Conservation (phyloP, 2,113 vertebrate genomes). For the Microtus richardsoni region DNA sequence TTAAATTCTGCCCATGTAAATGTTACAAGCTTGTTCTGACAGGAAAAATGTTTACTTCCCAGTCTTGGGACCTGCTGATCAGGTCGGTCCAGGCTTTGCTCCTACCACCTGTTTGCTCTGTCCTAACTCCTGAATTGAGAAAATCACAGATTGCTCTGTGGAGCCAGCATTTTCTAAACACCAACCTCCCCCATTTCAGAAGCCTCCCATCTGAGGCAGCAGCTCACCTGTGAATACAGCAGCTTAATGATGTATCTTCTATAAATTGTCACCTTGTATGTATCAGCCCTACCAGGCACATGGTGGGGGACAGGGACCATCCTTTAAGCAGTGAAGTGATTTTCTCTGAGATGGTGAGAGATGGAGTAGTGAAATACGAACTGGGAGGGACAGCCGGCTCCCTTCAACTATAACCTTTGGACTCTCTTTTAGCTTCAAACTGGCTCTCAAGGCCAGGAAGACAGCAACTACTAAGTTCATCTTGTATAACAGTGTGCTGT, state of each 20-base stretch:
- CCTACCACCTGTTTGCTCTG: background rate
- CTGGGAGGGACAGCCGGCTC: background rate
- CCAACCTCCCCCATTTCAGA: background rate
- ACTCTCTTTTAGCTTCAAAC: background rate
- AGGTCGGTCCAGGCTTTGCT: background rate
- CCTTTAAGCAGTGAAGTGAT: background rate
- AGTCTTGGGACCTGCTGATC: background rate
- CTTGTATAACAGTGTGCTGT: background rate
- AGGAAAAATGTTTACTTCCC: conserved; percentile 20
- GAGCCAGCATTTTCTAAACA: background rate
- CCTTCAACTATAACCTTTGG: background rate
- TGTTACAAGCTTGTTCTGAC: background rate
- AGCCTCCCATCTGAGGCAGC: background rate
- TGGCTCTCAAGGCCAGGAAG: background rate
- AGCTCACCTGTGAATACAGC: background rate
- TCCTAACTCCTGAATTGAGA: background rate
- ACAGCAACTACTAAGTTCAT: background rate
- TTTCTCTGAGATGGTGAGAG: background rate
- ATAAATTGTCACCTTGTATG: background rate
- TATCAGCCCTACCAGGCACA: background rate
- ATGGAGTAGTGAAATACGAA: background rate
- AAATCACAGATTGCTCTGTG: background rate
- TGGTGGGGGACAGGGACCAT: background rate
- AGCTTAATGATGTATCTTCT: too few relatives aligned
- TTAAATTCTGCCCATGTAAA: background rate